Evolutionary conservation across 1,140 invertebrate genomes (phyloP).

Genomic region (Temnothorax longispinosus): DNA sequence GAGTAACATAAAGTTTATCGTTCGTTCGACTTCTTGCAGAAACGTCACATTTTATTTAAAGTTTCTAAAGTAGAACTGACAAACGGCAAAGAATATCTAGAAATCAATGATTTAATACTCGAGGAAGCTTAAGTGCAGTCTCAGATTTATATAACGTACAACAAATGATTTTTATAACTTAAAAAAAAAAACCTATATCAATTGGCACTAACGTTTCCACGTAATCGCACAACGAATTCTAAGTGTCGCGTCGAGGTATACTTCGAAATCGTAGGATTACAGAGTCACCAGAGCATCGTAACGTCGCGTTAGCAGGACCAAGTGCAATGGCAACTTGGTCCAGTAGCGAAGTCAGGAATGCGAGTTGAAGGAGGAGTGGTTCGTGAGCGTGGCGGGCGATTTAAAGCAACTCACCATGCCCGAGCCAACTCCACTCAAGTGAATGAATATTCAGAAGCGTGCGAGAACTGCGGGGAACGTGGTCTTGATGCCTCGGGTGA

Average conservation of each 20-base stretch:
- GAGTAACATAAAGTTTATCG: constrained; percentile 45
- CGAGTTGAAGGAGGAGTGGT: constrained; percentile 1
- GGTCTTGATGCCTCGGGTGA: constrained; percentile 67
- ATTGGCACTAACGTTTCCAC: background rate
- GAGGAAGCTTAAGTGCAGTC: constrained; percentile 18
- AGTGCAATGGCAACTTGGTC: constrained; percentile 43
- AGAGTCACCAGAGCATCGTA: constrained; percentile 47
- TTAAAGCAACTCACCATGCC: constrained; percentile 59
- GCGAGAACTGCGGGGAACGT: constrained; percentile 65
- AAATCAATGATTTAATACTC: constrained; percentile 27
- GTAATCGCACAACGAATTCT: background rate
- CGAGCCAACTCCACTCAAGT: constrained; percentile 51
- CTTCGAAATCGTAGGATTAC: constrained; percentile 40
- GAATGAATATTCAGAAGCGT: constrained; percentile 73
- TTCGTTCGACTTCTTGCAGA: constrained; percentile 39
- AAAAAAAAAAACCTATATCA: background rate
- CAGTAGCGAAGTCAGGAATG: constrained; percentile 47
- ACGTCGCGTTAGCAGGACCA: constrained; percentile 26
- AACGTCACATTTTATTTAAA: constrained; percentile 41
- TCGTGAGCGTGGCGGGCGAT: constrained; percentile 62
- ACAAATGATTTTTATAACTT: constrained; percentile 4
- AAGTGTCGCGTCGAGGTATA: background rate
- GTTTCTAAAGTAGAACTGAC: constrained; percentile 29
- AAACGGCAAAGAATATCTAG: constrained; percentile 23
- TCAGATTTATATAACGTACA: background rate